Evolutionary conservation across 1,140 invertebrate genomes (phyloP).

Genomic region (Alviniconcha marisindica): DNA sequence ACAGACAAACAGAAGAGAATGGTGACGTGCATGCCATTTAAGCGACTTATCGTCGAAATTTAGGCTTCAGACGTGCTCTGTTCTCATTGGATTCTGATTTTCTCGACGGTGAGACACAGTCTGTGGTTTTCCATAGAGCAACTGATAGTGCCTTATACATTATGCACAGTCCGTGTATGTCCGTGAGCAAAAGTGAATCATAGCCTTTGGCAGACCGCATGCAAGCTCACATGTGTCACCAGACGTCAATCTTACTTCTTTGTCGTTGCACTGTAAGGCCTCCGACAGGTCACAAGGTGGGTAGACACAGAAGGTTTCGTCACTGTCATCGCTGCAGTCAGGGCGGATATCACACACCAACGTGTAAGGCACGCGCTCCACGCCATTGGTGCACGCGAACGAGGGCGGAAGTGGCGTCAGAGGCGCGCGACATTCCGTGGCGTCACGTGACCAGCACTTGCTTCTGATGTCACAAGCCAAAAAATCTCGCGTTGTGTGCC

Average conservation of each 20-base stretch:
- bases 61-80: no score
- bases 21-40: no score
- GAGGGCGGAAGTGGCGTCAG: slow-evolving; percentile 7
- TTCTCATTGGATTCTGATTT: no score
- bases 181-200: no score
- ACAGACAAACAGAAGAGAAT: no score
- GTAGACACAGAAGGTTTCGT: slow-evolving; percentile 20
- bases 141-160: no score
- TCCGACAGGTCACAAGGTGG: background rate
- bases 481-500: background rate
- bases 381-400: background rate
- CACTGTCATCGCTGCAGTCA: slow-evolving; percentile 22
- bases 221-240: no score
- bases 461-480: background rate
- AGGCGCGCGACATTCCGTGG: background rate
- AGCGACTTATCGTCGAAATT: no score
- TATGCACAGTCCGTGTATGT: no score
- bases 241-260: slow-evolving; percentile 4
- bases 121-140: no score
- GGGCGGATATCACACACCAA: slow-evolving; percentile 2
- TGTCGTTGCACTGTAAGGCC: background rate
- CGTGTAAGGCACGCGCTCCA: slow-evolving; percentile 16
- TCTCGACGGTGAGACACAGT: no score
- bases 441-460: background rate
- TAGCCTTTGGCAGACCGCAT: no score